A percentile compares a stretch with the other conserved stretches of the same genome.
Conservation (phyloP, 2,113 vertebrate species). For the Parus major region DNA sequence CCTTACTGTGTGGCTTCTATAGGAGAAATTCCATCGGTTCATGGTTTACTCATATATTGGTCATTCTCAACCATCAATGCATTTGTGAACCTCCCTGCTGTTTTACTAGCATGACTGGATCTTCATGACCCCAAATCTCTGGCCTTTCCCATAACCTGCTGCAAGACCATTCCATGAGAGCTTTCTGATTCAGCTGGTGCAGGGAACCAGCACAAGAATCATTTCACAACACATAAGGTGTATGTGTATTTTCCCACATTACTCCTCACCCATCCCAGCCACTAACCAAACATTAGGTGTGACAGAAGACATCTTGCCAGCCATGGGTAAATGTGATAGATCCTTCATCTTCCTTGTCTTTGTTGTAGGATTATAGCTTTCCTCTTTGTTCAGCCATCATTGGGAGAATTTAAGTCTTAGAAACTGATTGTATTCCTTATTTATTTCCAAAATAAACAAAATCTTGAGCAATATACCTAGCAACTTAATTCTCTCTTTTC, state of each 20-base stretch:
- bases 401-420: background rate
- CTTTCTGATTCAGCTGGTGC: background rate
- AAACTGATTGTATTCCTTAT: background rate
- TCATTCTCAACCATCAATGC: background rate
- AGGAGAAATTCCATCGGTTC: background rate
- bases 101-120: background rate
- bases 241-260: background rate
- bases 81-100: background rate
- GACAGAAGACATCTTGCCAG: background rate
- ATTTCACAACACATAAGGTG: background rate
- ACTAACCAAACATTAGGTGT: background rate
- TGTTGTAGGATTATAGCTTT: background rate
- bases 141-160: background rate
- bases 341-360: background rate
- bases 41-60: background rate
- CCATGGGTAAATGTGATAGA: background rate
- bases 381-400: background rate
- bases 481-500: background rate
- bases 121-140: background rate
- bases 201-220: background rate
- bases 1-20: background rate
- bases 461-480: background rate
- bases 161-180: background rate
- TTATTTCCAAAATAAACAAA: background rate
- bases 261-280: background rate